Base-by-base conservation (phyloP, 2,797 vertebrate species). In the Hypotaenidia philippensis region DNA sequence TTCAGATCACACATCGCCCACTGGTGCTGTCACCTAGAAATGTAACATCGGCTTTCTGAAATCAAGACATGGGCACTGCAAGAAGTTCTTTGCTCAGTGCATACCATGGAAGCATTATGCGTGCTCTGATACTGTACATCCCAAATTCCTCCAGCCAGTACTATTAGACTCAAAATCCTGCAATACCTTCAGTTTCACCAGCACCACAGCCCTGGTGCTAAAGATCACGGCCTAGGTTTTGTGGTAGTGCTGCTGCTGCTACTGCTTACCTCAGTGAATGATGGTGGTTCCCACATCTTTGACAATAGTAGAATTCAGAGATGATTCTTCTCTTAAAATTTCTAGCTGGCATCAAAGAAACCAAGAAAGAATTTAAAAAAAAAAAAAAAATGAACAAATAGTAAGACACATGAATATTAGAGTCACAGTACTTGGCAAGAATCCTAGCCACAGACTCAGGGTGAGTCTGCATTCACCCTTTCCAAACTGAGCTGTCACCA, bases 401-500 rank as follows among this genome's bases (percentile, higher is more conserved):
- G 18, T 26, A 61, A 34, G 47, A 68, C 3, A 29, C 11, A 2
- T 50, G 55, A 69, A 59, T 59, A 59, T 50, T 32, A 1, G 0
- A 92, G 44, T 63, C 27, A 41, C 11, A 25, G 9, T 26, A 8
- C 10, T 61, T n/a, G 10, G 15, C 68, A 32, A 88, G 55, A 92
- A 90, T 66, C 29, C 10, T 41, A 74, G 26, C 1, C n/a, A 70
- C 27, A 63, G 31, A 20, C 9, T 57, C 5, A 11, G 0, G 0
- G 34, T 52, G 63, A 49, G 57, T 75, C 8, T 59, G 55, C 34
- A 63, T 59, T 88, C 26, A 71, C 11, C 13, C 14, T 60, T 57
- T 78, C 36, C 38, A 60, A 50, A 65, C 5, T 22, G 63, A 89
- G 29, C 18, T 70, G 44, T 29, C 70, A n/a, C 11, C 32, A 55